phyloP scores from a whole-genome alignment of 1,140 invertebrate species.

The Drosophila kanapiae region DNA sequence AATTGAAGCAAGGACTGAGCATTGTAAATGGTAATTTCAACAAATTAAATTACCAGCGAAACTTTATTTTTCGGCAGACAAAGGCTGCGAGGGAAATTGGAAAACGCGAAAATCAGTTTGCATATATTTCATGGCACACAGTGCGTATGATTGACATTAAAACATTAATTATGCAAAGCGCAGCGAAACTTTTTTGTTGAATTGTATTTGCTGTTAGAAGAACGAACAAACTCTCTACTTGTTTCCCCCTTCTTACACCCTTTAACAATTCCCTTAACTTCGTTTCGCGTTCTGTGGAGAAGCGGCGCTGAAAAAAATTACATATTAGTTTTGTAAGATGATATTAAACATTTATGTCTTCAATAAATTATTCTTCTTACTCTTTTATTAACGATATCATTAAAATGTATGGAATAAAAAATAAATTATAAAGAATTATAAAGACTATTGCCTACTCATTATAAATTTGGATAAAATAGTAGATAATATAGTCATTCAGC shows the following conservation, averaged over 20 bases:
- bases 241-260: not conserved
- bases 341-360: too few species aligned
- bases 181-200: conserved; percentile 58
- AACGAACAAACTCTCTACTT: not conserved
- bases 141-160: conserved; percentile 83
- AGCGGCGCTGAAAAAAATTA: conserved; percentile 8
- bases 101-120: conserved; percentile 63
- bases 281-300: conserved; percentile 2
- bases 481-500: too few species aligned
- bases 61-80: conserved; percentile 25
- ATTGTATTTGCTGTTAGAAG: conserved; percentile 42
- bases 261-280: conserved; percentile 16
- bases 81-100: conserved; percentile 35
- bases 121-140: conserved; percentile 77
- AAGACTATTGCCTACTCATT: too few species aligned
- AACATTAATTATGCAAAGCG: conserved; percentile 78
- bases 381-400: too few species aligned
- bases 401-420: too few species aligned
- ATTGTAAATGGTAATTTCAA: conserved; percentile 34
- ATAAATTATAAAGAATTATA: too few species aligned
- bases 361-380: too few species aligned
- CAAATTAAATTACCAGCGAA: conserved; percentile 72
- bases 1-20: conserved; percentile 9
- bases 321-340: too few species aligned
- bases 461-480: too few species aligned